Conservation (phyloP, 2,888 invertebrate species). For the Leptogaster cylindrica region DNA sequence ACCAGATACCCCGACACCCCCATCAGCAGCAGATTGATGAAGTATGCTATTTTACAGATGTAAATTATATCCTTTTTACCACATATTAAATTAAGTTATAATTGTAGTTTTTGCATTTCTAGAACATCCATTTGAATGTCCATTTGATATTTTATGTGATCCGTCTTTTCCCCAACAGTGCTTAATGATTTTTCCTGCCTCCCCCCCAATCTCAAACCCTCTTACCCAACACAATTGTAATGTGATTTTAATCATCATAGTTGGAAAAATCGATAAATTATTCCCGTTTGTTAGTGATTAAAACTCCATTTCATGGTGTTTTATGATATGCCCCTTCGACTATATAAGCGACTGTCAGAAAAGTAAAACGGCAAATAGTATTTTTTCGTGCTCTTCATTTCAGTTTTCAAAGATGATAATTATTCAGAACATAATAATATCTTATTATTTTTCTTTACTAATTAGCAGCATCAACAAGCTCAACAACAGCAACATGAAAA, state of each 20-base stretch:
- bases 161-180: constrained; percentile 4
- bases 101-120: too few relatives aligned
- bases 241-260: constrained; percentile 51
- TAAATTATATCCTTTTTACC: too few relatives aligned
- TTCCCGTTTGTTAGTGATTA: constrained; percentile 43
- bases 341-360: too few relatives aligned
- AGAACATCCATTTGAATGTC: too few relatives aligned
- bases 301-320: too few relatives aligned
- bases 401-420: too few relatives aligned
- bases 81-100: too few relatives aligned
- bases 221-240: constrained; percentile 50
- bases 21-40: constrained; percentile 60
- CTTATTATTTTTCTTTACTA: background rate
- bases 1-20: constrained; percentile 50
- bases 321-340: too few relatives aligned
- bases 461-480: constrained; percentile 63
- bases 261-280: constrained; percentile 51
- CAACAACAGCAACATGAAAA: constrained; percentile 51
- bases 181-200: constrained; percentile 41
- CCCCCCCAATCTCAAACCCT: constrained; percentile 49
- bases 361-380: too few relatives aligned
- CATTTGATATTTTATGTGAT: background rate
- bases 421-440: too few relatives aligned
- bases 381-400: too few relatives aligned
- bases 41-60: too few relatives aligned